Evolutionary conservation across 2,797 vertebrate species (phyloP), one percentile per base, ranked within the genome.

Genomic region (Ctenopoma kingsleyae): DNA sequence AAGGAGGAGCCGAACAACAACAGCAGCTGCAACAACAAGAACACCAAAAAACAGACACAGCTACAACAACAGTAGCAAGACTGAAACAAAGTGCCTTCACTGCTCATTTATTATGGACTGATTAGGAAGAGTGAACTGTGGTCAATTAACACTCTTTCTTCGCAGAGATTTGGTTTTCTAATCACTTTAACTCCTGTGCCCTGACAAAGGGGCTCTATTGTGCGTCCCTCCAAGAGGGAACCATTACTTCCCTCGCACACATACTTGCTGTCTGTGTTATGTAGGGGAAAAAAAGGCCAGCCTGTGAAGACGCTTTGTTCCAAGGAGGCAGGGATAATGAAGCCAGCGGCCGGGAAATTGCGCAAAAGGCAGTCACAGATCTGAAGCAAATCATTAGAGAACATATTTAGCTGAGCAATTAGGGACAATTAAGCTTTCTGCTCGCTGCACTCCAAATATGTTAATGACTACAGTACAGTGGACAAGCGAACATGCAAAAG

Each of bases 391-490:
- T 95, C 95, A 95, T 94, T 95, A 94, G 93, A 95, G 93, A 95
- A 96, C 93, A 94, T 95, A 95, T 96, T 95, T 95, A 96, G 94
- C 92, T 82, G 92, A 94, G 89, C 95, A 96, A 97, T 97, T 97
- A 96, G 94, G 94, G 95, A 94, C 96, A 96, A 95, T 97, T 96
- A 96, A 95, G 95, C 95, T 96, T 96, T 93, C 95, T 96, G 94
- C 95, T 94, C 89, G 83, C 94, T 96, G 94, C 95, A 94, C 94
- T 96, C 92, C 94, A 95, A 95, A 94, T 94, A 95, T 95, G 94
- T 95, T 96, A 94, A 95, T 95, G 95, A 93, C 94, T 93, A 90
- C 89, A 69, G 76, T 92, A 91, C 89, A 93, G 93, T 93, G 94
- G 95, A 91, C 86, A 91, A 90, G 90, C 77, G 87, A 94, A 94